phyloP scores from a whole-genome alignment of 2,797 vertebrate genomes.

The Characodon lateralis region DNA sequence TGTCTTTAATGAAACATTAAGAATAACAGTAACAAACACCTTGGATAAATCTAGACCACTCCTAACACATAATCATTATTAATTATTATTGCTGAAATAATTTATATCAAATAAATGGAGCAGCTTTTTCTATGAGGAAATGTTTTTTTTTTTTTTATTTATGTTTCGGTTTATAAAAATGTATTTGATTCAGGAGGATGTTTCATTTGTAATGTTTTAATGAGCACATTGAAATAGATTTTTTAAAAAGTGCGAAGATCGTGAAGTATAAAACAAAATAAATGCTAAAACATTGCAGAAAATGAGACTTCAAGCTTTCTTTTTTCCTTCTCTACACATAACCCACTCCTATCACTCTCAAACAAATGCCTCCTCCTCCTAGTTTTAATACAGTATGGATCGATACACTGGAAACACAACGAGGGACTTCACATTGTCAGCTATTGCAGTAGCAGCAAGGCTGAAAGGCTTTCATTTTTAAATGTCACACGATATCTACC shows the following conservation, averaged over 20 bases:
- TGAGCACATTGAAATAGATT: neutral
- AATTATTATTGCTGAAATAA: neutral
- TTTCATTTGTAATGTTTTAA: neutral
- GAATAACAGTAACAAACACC: neutral
- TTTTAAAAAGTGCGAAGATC: neutral
- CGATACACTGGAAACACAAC: constrained; percentile 33
- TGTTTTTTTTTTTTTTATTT: neutral
- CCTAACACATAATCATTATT: neutral
- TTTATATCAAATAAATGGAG: neutral
- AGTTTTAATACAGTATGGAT: constrained; percentile 17
- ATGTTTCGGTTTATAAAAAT: neutral
- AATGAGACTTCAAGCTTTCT: neutral
- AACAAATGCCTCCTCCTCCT: neutral
- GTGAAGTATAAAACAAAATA: neutral
- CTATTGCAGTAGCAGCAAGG: constrained; percentile 15
- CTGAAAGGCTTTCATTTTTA: constrained; percentile 15
- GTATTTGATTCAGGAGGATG: neutral
- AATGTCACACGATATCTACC: constrained; percentile 1
- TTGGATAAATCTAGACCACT: neutral
- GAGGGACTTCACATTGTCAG: constrained; percentile 18
- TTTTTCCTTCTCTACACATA: neutral
- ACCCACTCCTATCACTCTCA: neutral
- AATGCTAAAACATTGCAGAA: neutral
- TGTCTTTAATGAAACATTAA: neutral
- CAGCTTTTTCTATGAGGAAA: too few species aligned